These are phyloP conservation scores for Olivierus martensii DNA, from an alignment of 1,140 invertebrate genomes.

Conservation along the genomic window DNA sequence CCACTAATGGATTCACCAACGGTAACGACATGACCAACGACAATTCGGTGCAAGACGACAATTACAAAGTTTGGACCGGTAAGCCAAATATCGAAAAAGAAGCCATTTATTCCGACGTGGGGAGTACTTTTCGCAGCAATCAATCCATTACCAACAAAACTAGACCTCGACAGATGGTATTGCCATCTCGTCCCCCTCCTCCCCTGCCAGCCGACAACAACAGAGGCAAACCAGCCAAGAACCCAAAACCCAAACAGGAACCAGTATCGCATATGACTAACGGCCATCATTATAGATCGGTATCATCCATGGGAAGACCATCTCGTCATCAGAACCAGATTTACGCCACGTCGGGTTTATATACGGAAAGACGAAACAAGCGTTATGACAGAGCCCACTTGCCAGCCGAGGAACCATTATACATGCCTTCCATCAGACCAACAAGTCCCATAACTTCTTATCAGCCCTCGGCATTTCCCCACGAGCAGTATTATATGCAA, in stretches of 20 bases:
- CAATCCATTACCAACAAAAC: slow-evolving; percentile 39
- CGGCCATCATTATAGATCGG: slow-evolving; percentile 3
- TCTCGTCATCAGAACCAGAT: slow-evolving; percentile 19
- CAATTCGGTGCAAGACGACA: slow-evolving; percentile 42
- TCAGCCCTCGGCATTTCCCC: slow-evolving; percentile 44
- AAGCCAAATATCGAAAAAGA: slow-evolving; percentile 13
- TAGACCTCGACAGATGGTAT: slow-evolving; percentile 54
- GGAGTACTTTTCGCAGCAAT: slow-evolving; percentile 47
- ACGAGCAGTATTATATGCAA: slow-evolving; percentile 33
- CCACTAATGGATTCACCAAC: slow-evolving; percentile 44
- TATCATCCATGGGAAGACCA: slow-evolving; percentile 16
- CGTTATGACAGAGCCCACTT: slow-evolving; percentile 18
- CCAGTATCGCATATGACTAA: neutral
- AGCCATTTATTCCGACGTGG: slow-evolving; percentile 27
- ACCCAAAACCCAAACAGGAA: neutral
- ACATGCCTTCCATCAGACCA: slow-evolving; percentile 40
- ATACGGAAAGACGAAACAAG: slow-evolving; percentile 9
- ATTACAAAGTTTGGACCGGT: slow-evolving; percentile 80
- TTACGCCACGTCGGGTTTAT: slow-evolving; percentile 10
- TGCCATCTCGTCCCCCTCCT: slow-evolving; percentile 48
- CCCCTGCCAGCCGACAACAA: slow-evolving; percentile 16
- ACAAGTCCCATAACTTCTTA: slow-evolving; percentile 44
- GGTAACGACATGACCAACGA: slow-evolving; percentile 47
- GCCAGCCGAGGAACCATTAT: slow-evolving; percentile 41
- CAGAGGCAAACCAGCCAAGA: neutral